phyloP scores from a whole-genome alignment of 2,113 vertebrate species.

The Callaeas wilsoni region DNA sequence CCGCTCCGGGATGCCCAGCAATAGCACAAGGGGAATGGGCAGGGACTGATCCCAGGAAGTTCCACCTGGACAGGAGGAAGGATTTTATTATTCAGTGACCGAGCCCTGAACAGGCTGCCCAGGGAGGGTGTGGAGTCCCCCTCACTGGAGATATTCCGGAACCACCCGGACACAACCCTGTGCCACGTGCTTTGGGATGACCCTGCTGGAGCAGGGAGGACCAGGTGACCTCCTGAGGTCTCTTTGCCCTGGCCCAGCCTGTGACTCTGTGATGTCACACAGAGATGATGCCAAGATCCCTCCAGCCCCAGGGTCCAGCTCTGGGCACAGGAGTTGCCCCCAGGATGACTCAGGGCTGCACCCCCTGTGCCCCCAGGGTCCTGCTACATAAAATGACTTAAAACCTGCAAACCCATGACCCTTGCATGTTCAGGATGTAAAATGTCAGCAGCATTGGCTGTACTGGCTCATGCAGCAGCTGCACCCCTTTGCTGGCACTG shows the following conservation, averaged over 20 bases:
- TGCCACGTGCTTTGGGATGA: neutral
- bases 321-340: neutral
- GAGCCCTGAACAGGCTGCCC: neutral
- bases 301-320: neutral
- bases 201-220: neutral
- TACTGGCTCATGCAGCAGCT: neutral
- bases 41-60: neutral
- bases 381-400: neutral
- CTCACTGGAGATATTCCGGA: neutral
- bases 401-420: accelerated
- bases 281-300: no score
- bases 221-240: neutral
- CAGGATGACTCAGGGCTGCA: neutral
- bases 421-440: accelerated
- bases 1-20: neutral
- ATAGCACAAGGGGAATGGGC: neutral
- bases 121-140: neutral
- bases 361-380: accelerated
- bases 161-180: neutral
- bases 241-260: neutral
- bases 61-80: neutral
- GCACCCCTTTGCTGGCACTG: accelerated
- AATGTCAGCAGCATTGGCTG: accelerated
- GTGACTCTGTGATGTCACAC: neutral
- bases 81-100: neutral